Base-by-base conservation (phyloP, 2,888 invertebrate species). In the Callinectes sapidus region DNA sequence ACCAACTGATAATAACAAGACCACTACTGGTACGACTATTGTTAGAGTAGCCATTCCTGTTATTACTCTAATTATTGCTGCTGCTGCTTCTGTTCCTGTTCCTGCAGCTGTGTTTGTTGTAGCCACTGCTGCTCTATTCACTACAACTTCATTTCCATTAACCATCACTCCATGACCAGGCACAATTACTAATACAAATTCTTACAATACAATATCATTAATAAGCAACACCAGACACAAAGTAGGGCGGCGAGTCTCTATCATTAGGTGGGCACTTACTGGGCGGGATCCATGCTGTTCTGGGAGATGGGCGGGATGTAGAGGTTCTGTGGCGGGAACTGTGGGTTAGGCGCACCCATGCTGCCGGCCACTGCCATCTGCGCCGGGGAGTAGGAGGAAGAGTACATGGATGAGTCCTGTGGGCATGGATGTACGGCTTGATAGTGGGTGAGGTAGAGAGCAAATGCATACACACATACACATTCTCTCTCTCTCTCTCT, bases 301-400 rank as follows among this genome's bases (percentile, higher is more conserved):
- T 92, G 92, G 42, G 94, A 93, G 81, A 94, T 94, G 39, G 94
- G 93, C 71, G 94, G 94, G 89, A 94, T 94, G 88, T 94, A 94
- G 90, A 94, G 87, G 55, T 94, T 93, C 87, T 94, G 94, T 23
- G 94, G 94, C 16, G 94, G 94, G 89, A 94, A 94, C 89, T 94
- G 94, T 18, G 94, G 94, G 87, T 94, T 94, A 61, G 92, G 61
- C 71, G 66, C 90, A 6, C 87, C 90, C 48, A 77, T 71, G 48
- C 39, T 54, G 39, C 89, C 91, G 87, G 39, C 87, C 85, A 93
- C 93, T 6, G 91, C 92, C 94, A 93, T 93, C 28, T 87, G 87
- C 94, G 91, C 89, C 91, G 89, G 81, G 28, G 88, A 61, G 88
- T 32, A 88, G 88, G 88, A 35, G 39, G 89, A 39, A 66, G 48